Percentiles rank a stretch among this genome's conserved stretches.
Evolutionary conservation across 2,797 vertebrate genomes (phyloP).

Genomic region (Xenopus petersii): DNA sequence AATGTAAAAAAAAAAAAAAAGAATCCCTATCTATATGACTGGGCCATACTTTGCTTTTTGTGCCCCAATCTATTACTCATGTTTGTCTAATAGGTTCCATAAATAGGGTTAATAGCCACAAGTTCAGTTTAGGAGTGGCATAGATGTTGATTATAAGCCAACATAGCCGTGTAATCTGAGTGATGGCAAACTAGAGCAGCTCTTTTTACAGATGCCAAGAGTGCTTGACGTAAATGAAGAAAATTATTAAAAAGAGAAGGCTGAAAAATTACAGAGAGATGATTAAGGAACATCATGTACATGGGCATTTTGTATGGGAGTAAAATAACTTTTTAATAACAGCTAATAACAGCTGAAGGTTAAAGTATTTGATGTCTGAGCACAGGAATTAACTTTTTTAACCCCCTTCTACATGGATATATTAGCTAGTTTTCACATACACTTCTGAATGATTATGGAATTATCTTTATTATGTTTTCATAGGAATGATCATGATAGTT

Average conservation of each 20-base stretch:
- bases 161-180: slow-evolving; percentile 35
- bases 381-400: background rate
- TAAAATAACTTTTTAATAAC: slow-evolving; percentile 33
- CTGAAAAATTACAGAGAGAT: slow-evolving; percentile 23
- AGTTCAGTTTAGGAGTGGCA: slow-evolving; percentile 5
- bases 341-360: slow-evolving; percentile 4
- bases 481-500: too few relatives aligned
- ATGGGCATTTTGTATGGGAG: slow-evolving; percentile 13
- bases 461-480: too few relatives aligned
- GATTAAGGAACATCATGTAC: slow-evolving; percentile 25
- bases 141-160: slow-evolving; percentile 36
- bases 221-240: slow-evolving; percentile 44
- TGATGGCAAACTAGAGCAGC: slow-evolving; percentile 7
- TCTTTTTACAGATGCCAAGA: slow-evolving; percentile 38
- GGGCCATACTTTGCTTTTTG: too few relatives aligned
- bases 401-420: background rate
- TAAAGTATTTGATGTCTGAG: background rate
- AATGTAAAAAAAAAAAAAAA: too few relatives aligned
- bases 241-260: slow-evolving; percentile 26
- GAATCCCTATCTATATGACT: too few relatives aligned
- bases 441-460: too few relatives aligned
- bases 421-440: too few relatives aligned
- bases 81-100: background rate
- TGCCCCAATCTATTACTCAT: too few relatives aligned
- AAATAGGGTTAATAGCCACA: slow-evolving; percentile 21